Base-by-base conservation (phyloP, 2,113 vertebrate genomes). In the Leiothrix lutea region DNA sequence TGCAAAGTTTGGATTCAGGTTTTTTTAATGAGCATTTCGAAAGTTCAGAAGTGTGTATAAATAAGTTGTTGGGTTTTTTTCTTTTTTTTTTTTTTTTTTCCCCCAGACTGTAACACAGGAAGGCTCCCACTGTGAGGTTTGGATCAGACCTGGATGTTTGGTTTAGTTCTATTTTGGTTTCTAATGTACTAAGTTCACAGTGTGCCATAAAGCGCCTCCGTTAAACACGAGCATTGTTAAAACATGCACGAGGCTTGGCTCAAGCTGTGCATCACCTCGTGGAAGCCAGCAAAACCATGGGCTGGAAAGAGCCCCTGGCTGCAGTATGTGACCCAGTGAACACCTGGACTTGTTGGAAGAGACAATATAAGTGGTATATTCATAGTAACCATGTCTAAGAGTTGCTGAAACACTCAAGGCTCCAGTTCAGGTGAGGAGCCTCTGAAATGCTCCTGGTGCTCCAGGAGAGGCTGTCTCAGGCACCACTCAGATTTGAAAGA, bases 141-240 rank as follows among this genome's bases (percentile, higher is more conserved):
- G 92, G 90, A 95, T 79, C 44, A 77, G 21, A 77, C 56, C 28
- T 77, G 51, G 25, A 61, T 40, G 56, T 94, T 95, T 77, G 50
- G 66, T 89, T 87, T 50, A 56, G 54, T 73, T 92, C 83, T 95
- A 67, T 86, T 96, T 96, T 93, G 91, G 58, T 92, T 95, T 80
- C 72, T 86, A 66, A 65, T 57, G 56, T 45, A 80, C 60, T 86
- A 56, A 60, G 54, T 96, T 94, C 9, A 0, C 50, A 58, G 62
- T 0, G 0, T 94, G 45, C 75, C 91, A 89, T 82, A 94, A 94
- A 64, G 48, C 2, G 1, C 29, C 53, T 35, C 72, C 89, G 83
- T 80, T 87, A 92, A 89, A 93, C 71, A 42, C 25, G 24, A 0
- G 1, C 33, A 16, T 88, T 85, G 73, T 58, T 93, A 92, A 96